Conservation (phyloP, 2,797 vertebrate genomes). For the Phyllotis vaccarum region DNA sequence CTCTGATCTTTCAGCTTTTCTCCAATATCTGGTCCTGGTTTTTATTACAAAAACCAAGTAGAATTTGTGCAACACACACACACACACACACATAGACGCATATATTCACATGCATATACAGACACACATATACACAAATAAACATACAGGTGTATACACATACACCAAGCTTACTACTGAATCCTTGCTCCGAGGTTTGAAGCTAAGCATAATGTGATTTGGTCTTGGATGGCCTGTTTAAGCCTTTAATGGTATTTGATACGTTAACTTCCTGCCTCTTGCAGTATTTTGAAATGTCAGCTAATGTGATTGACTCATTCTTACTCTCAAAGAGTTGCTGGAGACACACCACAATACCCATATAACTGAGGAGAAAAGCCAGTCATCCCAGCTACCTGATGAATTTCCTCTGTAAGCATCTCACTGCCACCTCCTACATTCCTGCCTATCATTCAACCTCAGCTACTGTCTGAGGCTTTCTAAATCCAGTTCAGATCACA, state of each 20-base stretch:
- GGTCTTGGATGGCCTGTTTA: constrained; percentile 65
- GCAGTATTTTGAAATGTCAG: constrained; percentile 72
- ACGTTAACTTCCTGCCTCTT: constrained; percentile 68
- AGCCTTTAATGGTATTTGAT: constrained; percentile 68
- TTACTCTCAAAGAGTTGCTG: constrained; percentile 59
- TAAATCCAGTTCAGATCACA: neutral
- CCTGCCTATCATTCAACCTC: neutral
- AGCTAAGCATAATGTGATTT: constrained; percentile 61
- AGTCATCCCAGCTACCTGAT: neutral
- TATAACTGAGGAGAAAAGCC: constrained; percentile 47
- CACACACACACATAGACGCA: neutral
- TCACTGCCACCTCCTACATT: neutral
- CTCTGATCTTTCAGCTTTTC: too few relatives aligned
- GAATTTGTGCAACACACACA: neutral
- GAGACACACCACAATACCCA: neutral
- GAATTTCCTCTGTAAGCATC: neutral
- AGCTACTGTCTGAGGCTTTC: neutral
- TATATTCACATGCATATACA: neutral
- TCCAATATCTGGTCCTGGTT: too few relatives aligned
- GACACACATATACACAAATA: neutral
- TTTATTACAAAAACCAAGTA: too few relatives aligned
- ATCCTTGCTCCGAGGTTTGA: constrained; percentile 18
- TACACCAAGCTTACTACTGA: neutral
- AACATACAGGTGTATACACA: neutral
- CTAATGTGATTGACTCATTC: constrained; percentile 56